Base-by-base conservation (phyloP, 2,888 invertebrate species). In the Sarcophaga rosellei region DNA sequence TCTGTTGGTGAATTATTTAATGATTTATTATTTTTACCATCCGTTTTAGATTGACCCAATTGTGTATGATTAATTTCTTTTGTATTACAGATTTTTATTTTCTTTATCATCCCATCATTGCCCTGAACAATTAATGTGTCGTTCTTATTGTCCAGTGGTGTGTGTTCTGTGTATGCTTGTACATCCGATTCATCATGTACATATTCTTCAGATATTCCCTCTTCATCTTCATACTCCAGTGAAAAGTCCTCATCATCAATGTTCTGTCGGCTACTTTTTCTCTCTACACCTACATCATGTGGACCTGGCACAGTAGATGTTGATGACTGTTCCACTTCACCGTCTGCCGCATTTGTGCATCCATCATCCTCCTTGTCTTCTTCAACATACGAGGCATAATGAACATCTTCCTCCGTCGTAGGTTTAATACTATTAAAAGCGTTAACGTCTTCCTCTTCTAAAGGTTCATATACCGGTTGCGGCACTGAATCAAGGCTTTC, bases 381-480 rank as follows among this genome's bases (percentile, higher is more conserved):
- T 45, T 79, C 72, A 4, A 75, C 45, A 76, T 45, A 69, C 4
- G 75, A 53, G 23, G 70, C 62, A 21, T 45, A 70, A n/a, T 82
- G 72, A 62, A 74, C 74, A 63, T 74, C 82, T 23, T 45, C 44
- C 23, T 70, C 65, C 77, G 68, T 78, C 72, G 65, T 69, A 17
- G 69, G 65, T 12, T 66, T 70, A 63, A 21, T 25, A 47, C 63
- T 47, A n/a, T 59, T 68, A n/a, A n/a, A 63, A 20, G 20, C 15
- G 3, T 57, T 53, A 35, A 69, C 57, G 8, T 84, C 79, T 45
- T 62, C 75, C 2, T 62, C 66, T 23, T 84, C 81, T 25, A 80
- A 69, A 44, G 76, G 75, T 85, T 91, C 91, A 85, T 90, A 91
- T 47, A 90, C 89, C 35, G 92, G 92, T n/a, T 89, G 89, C 25